Conservation (phyloP, 2,113 vertebrate genomes). For the Rattus norvegicus region GRCr8 NC_086034.1:29814001-29814500, state of each 20-base stretch:
- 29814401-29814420: too few relatives aligned
- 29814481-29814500: not conserved
- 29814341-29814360: too few relatives aligned
- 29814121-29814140: not conserved
- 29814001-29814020: not conserved
- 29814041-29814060: not conserved
- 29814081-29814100: not conserved
- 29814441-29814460: too few relatives aligned
- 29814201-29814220: too few relatives aligned
- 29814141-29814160: not conserved
- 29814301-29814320: too few relatives aligned
- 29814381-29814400: too few relatives aligned
- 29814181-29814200: not conserved
- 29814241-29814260: too few relatives aligned
- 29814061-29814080: not conserved
- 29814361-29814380: too few relatives aligned
- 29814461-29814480: not conserved
- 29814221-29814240: not conserved
- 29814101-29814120: not conserved
- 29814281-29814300: too few relatives aligned
- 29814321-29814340: too few relatives aligned
- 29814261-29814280: too few relatives aligned
- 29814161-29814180: not conserved
- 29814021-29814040: not conserved
- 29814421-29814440: too few relatives aligned